phyloP scores from a whole-genome alignment of 1,140 invertebrate genomes.

The Bradysia coprophila region DNA sequence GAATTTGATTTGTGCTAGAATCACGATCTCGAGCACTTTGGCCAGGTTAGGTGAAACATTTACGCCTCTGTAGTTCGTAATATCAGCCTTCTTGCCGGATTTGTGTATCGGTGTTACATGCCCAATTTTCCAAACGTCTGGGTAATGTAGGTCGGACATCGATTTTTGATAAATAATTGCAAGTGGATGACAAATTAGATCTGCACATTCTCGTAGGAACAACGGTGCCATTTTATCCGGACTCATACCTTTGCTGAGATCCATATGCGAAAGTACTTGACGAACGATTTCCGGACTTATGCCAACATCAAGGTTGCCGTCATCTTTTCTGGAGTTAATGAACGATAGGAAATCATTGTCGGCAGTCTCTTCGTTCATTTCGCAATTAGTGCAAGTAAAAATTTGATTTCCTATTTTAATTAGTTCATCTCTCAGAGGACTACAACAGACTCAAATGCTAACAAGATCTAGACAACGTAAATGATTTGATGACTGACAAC shows the following conservation, averaged over 20 bases:
- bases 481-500: too few relatives aligned
- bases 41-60: too few relatives aligned
- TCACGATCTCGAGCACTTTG: too few relatives aligned
- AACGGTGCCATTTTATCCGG: too few relatives aligned
- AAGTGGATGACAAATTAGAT: background rate
- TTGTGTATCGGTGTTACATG: background rate
- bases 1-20: too few relatives aligned
- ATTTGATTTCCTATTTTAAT: too few relatives aligned
- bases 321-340: background rate
- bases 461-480: too few relatives aligned
- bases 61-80: background rate
- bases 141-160: background rate
- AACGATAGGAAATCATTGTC: background rate
- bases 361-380: too few relatives aligned
- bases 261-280: background rate
- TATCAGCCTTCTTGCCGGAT: background rate
- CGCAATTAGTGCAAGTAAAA: too few relatives aligned
- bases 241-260: background rate
- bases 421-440: too few relatives aligned
- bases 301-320: background rate
- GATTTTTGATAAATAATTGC: background rate
- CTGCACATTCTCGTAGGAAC: background rate
- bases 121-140: background rate
- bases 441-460: too few relatives aligned
- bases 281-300: background rate